Evolutionary conservation across 1,140 invertebrate genomes (phyloP).

Genomic region (Bombus polaris): DNA sequence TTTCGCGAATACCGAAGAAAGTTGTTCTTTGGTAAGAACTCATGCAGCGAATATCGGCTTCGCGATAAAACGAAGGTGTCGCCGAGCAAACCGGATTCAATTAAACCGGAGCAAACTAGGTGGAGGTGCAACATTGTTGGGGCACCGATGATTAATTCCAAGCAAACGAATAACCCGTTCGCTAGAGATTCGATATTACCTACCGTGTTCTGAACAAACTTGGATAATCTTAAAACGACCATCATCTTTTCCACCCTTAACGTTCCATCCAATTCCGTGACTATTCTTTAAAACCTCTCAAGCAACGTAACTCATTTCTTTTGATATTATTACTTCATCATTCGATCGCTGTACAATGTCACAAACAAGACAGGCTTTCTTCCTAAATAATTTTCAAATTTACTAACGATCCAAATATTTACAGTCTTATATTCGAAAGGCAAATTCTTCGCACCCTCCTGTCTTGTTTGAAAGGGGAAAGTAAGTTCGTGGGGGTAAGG

Average conservation of each 20-base stretch:
- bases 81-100: background rate
- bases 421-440: no score
- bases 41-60: background rate
- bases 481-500: background rate
- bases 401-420: background rate
- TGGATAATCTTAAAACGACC: background rate
- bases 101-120: background rate
- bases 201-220: background rate
- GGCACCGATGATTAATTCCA: background rate
- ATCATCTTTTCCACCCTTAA: background rate
- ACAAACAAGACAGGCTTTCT: no score
- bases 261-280: background rate
- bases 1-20: constrained; percentile 3
- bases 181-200: background rate
- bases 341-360: no score
- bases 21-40: background rate
- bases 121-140: background rate
- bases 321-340: no score
- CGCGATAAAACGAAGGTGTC: background rate
- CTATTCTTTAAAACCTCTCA: background rate
- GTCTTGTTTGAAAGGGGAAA: background rate
- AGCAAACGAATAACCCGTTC: background rate
- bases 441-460: constrained; percentile 16
- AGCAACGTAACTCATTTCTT: background rate
- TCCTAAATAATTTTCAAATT: background rate